phyloP scores from a whole-genome alignment of 1,140 invertebrate species.

The Zaprionus nigranus region DNA sequence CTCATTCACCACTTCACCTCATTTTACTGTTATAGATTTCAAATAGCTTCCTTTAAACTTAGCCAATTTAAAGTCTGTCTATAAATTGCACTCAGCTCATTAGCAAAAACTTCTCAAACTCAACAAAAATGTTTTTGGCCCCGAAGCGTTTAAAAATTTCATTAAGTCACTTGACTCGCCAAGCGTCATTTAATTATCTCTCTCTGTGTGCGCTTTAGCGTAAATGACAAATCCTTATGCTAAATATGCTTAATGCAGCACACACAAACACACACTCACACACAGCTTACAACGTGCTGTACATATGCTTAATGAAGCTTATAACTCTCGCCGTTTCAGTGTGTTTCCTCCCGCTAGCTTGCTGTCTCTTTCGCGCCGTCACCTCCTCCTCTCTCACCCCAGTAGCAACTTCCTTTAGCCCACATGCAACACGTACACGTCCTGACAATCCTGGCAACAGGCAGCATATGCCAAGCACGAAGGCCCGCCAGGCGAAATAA shows the following conservation, averaged over 20 bases:
- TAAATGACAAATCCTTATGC: conserved; percentile 83
- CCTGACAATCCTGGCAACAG: conserved; percentile 80
- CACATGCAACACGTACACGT: conserved; percentile 75
- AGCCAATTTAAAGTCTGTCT: not conserved
- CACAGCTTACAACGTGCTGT: conserved; percentile 74
- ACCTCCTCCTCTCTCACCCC: not conserved
- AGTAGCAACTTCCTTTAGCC: conserved; percentile 21
- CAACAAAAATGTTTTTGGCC: conserved; percentile 28
- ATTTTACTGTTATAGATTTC: not conserved
- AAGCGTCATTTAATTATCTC: conserved; percentile 77
- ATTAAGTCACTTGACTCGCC: conserved; percentile 69
- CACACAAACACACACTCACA: conserved; percentile 30
- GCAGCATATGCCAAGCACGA: conserved; percentile 80
- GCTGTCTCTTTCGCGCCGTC: not conserved
- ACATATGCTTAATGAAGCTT: conserved; percentile 84
- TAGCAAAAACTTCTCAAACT: conserved; percentile 16
- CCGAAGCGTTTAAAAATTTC: conserved; percentile 65
- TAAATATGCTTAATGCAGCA: conserved; percentile 84
- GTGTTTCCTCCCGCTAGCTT: not conserved
- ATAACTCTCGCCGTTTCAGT: conserved; percentile 73
- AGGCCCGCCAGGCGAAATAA: conserved; percentile 81
- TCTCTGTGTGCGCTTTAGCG: conserved; percentile 63
- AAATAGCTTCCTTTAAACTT: not conserved
- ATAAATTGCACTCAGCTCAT: conserved; percentile 11
- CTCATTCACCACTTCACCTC: no score